Conservation (phyloP, 1,140 invertebrate species). For the Scylla paramamosain region DNA sequence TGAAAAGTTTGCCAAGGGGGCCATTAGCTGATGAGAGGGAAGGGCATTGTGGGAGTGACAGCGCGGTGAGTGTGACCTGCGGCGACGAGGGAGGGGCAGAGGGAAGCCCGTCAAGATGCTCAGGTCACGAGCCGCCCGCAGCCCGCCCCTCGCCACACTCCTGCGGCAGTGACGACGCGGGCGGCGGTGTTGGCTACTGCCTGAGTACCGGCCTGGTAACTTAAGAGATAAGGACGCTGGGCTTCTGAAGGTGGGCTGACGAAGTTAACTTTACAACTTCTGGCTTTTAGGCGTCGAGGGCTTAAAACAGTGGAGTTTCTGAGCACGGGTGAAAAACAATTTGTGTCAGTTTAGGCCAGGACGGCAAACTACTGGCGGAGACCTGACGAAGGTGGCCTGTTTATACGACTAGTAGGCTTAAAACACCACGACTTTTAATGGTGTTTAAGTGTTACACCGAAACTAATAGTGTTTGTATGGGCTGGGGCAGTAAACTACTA, state of each 20-base stretch:
- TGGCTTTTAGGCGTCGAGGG: too few relatives aligned
- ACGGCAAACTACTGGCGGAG: too few relatives aligned
- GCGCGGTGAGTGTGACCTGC: neutral
- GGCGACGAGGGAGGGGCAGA: neutral
- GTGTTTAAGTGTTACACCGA: too few relatives aligned
- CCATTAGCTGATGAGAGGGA: neutral
- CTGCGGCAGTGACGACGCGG: neutral
- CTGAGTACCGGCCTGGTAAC: neutral
- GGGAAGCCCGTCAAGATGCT: neutral
- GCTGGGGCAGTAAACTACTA: too few relatives aligned
- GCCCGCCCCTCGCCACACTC: neutral
- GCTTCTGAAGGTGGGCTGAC: slow-evolving; percentile 3
- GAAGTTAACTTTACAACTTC: neutral
- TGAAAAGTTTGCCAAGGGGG: neutral
- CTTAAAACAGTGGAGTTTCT: too few relatives aligned
- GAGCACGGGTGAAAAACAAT: too few relatives aligned
- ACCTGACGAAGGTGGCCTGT: too few relatives aligned
- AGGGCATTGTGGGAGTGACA: neutral
- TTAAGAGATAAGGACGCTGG: neutral
- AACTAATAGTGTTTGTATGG: too few relatives aligned
- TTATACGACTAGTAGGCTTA: too few relatives aligned
- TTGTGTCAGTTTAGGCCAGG: too few relatives aligned
- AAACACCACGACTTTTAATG: too few relatives aligned
- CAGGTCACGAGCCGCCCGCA: neutral
- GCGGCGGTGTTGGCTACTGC: neutral